These are phyloP conservation scores for Corythucha ciliata DNA, from an alignment of 2,888 invertebrate species.

Conservation along the genomic window DNA sequence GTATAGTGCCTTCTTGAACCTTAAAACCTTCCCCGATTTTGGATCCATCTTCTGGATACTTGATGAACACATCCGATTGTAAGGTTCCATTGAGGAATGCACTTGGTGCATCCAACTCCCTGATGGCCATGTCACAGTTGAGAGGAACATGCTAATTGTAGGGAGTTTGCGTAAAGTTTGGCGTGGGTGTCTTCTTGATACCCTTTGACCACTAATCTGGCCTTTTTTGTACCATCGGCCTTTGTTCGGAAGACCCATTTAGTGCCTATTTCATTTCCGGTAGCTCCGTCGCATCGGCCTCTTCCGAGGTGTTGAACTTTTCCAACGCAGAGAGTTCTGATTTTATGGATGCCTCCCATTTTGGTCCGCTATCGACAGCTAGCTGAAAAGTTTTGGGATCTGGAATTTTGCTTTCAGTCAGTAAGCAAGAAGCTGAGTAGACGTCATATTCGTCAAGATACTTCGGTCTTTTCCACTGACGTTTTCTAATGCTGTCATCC, in stretches of 20 bases:
- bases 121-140: conserved; percentile 6
- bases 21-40: too few species aligned
- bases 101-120: too few species aligned
- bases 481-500: background rate
- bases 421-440: conserved; percentile 26
- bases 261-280: conserved; percentile 21
- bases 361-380: background rate
- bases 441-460: conserved; percentile 21
- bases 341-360: conserved; percentile 16
- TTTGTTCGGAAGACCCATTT: conserved; percentile 26
- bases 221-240: conserved; percentile 23
- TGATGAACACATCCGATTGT: too few species aligned
- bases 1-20: too few species aligned
- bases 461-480: conserved; percentile 16
- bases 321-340: conserved; percentile 17
- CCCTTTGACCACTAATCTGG: conserved; percentile 22
- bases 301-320: conserved; percentile 24
- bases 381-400: too few species aligned
- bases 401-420: too few species aligned
- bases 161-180: conserved; percentile 21
- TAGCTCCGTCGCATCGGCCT: conserved; percentile 7
- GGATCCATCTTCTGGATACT: too few species aligned
- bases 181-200: conserved; percentile 18
- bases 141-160: conserved; percentile 19
- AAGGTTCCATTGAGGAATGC: too few species aligned